These are phyloP conservation scores for Sciaenops ocellatus DNA, from an alignment of 2,797 vertebrate genomes.

Conservation along the genomic window DNA sequence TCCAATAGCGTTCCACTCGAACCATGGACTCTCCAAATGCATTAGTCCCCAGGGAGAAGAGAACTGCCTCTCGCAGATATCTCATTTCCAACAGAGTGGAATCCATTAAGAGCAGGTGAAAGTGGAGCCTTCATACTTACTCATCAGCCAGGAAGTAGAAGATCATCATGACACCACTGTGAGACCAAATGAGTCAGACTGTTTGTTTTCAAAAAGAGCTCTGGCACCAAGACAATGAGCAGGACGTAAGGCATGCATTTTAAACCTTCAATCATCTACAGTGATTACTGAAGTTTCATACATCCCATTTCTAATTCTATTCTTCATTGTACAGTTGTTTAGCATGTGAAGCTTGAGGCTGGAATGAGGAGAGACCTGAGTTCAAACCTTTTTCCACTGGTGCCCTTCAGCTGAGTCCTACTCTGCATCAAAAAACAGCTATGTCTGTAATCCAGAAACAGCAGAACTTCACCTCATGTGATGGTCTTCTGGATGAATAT, in stretches of 20 bases:
- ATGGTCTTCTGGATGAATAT: not conserved
- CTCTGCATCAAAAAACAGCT: not conserved
- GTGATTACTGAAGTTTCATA: not conserved
- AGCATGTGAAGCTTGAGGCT: not conserved
- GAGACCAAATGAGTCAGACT: not conserved
- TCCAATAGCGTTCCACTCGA: slow-evolving; percentile 53
- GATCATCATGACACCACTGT: slow-evolving; percentile 17
- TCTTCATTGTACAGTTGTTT: not conserved
- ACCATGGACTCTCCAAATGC: slow-evolving; percentile 65
- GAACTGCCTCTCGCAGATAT: slow-evolving; percentile 64
- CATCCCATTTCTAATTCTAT: not conserved
- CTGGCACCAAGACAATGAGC: not conserved
- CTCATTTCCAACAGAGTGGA: slow-evolving; percentile 72
- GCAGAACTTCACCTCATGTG: too few species aligned
- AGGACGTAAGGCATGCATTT: not conserved
- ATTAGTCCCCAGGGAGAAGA: slow-evolving; percentile 70
- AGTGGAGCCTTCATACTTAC: slow-evolving; percentile 24
- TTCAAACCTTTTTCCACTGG: not conserved
- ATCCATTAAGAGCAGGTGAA: slow-evolving; percentile 69
- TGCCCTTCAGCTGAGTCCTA: not conserved
- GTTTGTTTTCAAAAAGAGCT: slow-evolving; percentile 16
- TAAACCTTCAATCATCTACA: not conserved
- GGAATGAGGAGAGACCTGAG: not conserved
- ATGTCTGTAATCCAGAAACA: not conserved
- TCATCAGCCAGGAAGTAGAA: slow-evolving; percentile 22